Base-by-base conservation (phyloP, 2,113 vertebrate species). In the Elephantulus edwardii region DNA sequence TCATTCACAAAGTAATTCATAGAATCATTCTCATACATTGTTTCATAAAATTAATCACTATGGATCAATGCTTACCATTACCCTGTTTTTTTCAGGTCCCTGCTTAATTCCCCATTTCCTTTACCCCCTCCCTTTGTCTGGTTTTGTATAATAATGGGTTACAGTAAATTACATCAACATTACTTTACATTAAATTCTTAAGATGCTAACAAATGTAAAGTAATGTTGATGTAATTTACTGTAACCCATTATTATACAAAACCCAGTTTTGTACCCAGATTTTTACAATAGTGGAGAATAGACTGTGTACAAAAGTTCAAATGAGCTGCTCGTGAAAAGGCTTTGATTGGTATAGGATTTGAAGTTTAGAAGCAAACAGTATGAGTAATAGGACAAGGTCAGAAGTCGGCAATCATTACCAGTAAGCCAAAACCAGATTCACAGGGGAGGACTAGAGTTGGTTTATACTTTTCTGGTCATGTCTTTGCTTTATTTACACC, bases 161-260 rank as follows among this genome's bases (percentile, higher is more conserved):
- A n/a, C n/a, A n/a, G n/a, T n/a, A n/a, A n/a, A n/a, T n/a, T n/a
- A n/a, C n/a, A n/a, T n/a, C n/a, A n/a, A n/a, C n/a, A n/a, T n/a
- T n/a, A n/a, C n/a, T n/a, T n/a, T n/a, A n/a, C n/a, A n/a, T n/a
- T n/a, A n/a, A n/a, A n/a, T n/a, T n/a, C n/a, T n/a, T n/a, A n/a
- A n/a, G n/a, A n/a, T n/a, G n/a, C n/a, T n/a, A n/a, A n/a, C n/a
- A n/a, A n/a, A n/a, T n/a, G n/a, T n/a, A n/a, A n/a, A n/a, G n/a
- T n/a, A n/a, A n/a, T n/a, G n/a, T 72, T 30, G 28, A 48, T 89
- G 33, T 38, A 48, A 71, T 77, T 83, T 91, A 66, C 72, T 84
- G 48, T 30, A 89, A 56, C 19, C 38, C 58, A 52, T 54, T 88
- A 82, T 42, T 83, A 64, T 52, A 46, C 48, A 89, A 66, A 75